A percentile compares a stretch with the other conserved stretches of the same genome.
Evolutionary conservation across 2,888 invertebrate genomes (phyloP).

Genomic region (Epirrita christyi): DNA sequence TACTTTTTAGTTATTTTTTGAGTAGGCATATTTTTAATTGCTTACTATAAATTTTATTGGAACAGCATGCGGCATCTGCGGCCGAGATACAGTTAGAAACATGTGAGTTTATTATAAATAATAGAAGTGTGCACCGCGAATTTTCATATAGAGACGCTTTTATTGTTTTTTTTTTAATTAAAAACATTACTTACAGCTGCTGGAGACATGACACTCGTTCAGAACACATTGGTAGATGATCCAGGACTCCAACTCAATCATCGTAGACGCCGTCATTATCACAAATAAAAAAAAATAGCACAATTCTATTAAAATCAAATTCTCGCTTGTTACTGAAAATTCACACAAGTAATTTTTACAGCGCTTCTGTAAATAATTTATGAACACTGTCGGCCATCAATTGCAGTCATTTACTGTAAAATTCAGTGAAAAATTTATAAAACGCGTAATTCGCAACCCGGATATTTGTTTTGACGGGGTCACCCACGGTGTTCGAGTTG

Average conservation of each 20-base stretch:
- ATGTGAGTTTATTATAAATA: not conserved
- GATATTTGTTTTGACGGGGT: slow-evolving; percentile 60
- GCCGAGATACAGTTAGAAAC: no score
- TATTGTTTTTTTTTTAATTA: not conserved
- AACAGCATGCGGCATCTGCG: no score
- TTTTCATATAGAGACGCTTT: not conserved
- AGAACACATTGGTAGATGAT: slow-evolving; percentile 88
- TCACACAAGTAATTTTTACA: slow-evolving; percentile 51
- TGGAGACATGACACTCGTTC: slow-evolving; percentile 87
- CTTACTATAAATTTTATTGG: no score
- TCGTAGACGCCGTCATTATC: slow-evolving; percentile 82
- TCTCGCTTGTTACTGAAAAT: slow-evolving; percentile 39
- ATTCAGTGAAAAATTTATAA: slow-evolving; percentile 56
- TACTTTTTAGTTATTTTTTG: no score
- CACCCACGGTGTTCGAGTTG: slow-evolving; percentile 63
- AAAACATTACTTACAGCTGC: slow-evolving; percentile 84
- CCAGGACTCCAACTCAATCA: slow-evolving; percentile 89
- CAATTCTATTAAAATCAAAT: slow-evolving; percentile 53
- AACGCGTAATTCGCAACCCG: slow-evolving; percentile 51
- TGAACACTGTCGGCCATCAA: slow-evolving; percentile 39
- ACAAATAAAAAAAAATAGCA: slow-evolving; percentile 50
- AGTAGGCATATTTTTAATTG: no score
- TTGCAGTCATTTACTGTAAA: slow-evolving; percentile 58
- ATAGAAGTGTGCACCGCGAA: not conserved
- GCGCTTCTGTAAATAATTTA: slow-evolving; percentile 39